Base-by-base conservation (phyloP, 2,113 vertebrate genomes). In the Pristiophorus japonicus region DNA sequence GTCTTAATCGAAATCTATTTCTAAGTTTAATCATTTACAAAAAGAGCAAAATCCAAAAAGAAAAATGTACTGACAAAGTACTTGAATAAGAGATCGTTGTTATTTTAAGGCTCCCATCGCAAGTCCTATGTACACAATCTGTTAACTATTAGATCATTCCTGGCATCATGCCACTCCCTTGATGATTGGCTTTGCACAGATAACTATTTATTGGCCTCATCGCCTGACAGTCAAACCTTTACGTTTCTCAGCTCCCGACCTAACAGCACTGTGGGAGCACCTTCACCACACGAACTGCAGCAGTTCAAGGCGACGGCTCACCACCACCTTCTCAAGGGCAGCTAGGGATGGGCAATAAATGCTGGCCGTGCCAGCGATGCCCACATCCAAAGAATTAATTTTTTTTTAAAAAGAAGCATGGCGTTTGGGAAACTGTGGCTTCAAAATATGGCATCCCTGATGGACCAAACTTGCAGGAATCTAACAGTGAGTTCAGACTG, bases 21-120 rank as follows among this genome's bases (percentile, higher is more conserved):
- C 93, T 94, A 94, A 94, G 63, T 73, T 70, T 70, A 73, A 67
- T 70, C 38, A 70, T 70, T 94, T 94, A 94, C 65, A 94, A 94
- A 70, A 70, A 94, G 66, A 67, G 65, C 65, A 94, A 94, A 94
- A 94, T 70, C 20, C 38, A 16, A 63, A 92, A 92, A 65, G 88
- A 92, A 92, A 94, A 30, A 42, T 51, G 27, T 59, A 59, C 51
- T 30, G 22, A 34, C 27, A 59, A 90, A 30, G 87, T 90, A 30
- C 51, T 94, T 73, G 66, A 67, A 18, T 63, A 94, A 91, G 88
- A 63, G 88, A 42, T 94, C 34, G 45, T 94, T 51, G 93, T 94
- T 66, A 94, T 63, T 45, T 94, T 94, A 67, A 94, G 93, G 93
- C 93, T 70, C 42, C 66, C 65, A 51, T 47, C 66, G 73, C 59